Percentiles rank a stretch among this genome's conserved stretches.
Evolutionary conservation across 2,113 vertebrate genomes (phyloP).

Genomic region (Isichthys henryi): DNA sequence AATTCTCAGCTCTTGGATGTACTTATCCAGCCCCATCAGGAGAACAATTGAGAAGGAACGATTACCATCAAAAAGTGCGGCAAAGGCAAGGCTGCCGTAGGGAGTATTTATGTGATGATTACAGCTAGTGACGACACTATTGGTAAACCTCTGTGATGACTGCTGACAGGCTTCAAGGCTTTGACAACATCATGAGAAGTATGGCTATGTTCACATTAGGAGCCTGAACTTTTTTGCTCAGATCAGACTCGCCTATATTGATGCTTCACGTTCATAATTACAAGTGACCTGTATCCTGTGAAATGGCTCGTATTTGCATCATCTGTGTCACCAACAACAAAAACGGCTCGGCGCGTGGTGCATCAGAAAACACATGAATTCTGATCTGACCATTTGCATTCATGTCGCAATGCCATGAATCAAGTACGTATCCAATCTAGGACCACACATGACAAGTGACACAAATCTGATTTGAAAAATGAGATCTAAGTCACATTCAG

Average conservation of each 20-base stretch:
- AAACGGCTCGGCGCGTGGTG: not conserved
- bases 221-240: not conserved
- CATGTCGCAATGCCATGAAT: not conserved
- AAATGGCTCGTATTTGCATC: not conserved
- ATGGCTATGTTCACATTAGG: not conserved
- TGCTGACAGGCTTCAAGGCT: not conserved
- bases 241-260: not conserved
- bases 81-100: not conserved
- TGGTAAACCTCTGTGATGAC: not conserved
- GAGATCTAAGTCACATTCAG: not conserved
- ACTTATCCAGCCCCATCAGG: not conserved
- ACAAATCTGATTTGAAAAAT: not conserved
- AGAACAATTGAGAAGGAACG: not conserved
- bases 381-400: not conserved
- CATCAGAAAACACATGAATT: not conserved
- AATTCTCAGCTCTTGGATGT: not conserved
- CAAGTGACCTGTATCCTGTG: not conserved
- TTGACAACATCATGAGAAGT: not conserved
- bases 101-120: conserved; percentile 6
- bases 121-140: not conserved
- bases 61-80: not conserved
- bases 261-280: not conserved
- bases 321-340: not conserved
- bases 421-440: not conserved
- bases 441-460: not conserved